phyloP scores from a whole-genome alignment of 2,797 vertebrate genomes.

The Urocyon cinereoargenteus region DNA sequence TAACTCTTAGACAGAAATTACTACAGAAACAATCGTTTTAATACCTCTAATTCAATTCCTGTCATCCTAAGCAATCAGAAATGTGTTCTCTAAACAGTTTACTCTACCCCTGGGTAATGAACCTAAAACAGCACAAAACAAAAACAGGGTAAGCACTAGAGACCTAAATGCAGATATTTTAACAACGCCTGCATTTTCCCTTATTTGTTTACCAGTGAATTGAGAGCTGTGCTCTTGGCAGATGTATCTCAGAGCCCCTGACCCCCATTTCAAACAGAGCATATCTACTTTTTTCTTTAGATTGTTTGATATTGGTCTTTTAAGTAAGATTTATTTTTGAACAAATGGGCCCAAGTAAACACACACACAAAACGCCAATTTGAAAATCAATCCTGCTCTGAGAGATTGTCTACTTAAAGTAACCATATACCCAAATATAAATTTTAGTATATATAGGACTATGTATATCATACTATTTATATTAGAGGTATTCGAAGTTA shows the following conservation, averaged over 20 bases:
- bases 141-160: neutral
- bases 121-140: neutral
- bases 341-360: neutral
- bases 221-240: neutral
- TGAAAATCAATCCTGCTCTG: neutral
- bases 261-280: neutral
- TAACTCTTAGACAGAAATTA: neutral
- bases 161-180: neutral
- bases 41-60: neutral
- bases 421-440: neutral
- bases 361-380: neutral
- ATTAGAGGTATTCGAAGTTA: neutral
- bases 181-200: neutral
- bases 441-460: neutral
- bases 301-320: neutral
- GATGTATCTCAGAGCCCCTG: neutral
- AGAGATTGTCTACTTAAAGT: neutral
- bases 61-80: neutral
- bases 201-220: neutral
- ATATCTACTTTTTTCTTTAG: neutral
- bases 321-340: neutral
- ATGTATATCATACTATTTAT: neutral
- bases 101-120: neutral
- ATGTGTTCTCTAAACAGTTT: neutral
- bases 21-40: neutral